phyloP scores from a whole-genome alignment of 1,140 invertebrate genomes.

The Drosophila carrolli region DNA sequence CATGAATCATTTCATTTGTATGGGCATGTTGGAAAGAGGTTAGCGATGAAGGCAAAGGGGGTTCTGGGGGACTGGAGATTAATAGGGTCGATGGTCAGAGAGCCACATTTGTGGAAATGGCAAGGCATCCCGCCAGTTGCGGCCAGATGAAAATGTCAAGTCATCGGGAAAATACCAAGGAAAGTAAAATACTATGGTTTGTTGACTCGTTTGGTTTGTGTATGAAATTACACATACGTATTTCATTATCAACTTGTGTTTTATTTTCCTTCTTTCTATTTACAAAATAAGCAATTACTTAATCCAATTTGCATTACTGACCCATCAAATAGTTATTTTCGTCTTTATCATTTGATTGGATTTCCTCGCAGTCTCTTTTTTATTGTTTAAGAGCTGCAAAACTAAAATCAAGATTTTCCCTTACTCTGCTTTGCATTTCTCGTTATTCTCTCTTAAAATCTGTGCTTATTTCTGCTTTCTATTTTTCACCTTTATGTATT shows the following conservation, averaged over 20 bases:
- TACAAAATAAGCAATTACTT: constrained; percentile 3
- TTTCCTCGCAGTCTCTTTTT: constrained; percentile 4
- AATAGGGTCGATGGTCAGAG: constrained; percentile 49
- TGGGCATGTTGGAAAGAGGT: constrained; percentile 20
- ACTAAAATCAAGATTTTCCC: constrained; percentile 35
- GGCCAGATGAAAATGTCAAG: constrained; percentile 44
- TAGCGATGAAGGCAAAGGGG: not conserved
- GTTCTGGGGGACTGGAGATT: constrained; percentile 14
- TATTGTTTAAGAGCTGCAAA: constrained; percentile 4
- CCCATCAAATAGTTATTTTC: not conserved
- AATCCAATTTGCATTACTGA: constrained; percentile 26
- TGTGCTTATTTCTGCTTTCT: constrained; percentile 4
- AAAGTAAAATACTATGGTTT: constrained; percentile 29
- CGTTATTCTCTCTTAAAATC: constrained; percentile 2
- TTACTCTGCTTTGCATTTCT: constrained; percentile 24
- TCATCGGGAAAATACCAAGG: constrained; percentile 23
- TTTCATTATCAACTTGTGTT: too few species aligned
- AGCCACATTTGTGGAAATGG: constrained; percentile 34
- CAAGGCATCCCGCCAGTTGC: constrained; percentile 37
- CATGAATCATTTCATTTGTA: constrained; percentile 53
- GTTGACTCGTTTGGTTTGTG: constrained; percentile 28
- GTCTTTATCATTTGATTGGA: constrained; percentile 1
- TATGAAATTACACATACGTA: constrained; percentile 7
- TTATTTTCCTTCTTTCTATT: not conserved
- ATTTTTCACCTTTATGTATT: constrained; percentile 1